Percentiles rank a stretch among this genome's conserved stretches.
Conservation (phyloP, 2,113 vertebrate genomes). For the Fregetta grallaria region DNA sequence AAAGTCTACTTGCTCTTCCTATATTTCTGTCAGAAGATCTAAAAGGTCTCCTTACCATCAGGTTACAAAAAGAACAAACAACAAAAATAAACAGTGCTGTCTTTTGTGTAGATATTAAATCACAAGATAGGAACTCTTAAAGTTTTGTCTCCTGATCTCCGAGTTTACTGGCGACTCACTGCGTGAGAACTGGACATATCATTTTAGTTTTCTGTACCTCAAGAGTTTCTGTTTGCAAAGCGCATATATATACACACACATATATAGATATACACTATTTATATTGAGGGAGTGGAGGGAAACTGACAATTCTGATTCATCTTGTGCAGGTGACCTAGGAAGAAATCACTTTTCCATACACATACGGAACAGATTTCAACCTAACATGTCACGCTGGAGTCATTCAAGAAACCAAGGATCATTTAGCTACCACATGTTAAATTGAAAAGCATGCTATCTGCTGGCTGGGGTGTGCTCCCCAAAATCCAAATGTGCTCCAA, state of each 20-base stretch:
- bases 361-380: background rate
- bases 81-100: background rate
- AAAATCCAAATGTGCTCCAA: background rate
- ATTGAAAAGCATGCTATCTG: background rate
- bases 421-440: background rate
- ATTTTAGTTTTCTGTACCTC: background rate
- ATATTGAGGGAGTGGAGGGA: background rate
- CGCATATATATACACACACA: too few relatives aligned
- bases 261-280: too few relatives aligned
- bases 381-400: background rate
- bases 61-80: background rate
- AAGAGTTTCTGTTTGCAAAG: background rate
- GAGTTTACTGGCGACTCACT: background rate
- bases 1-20: background rate
- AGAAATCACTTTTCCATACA: background rate
- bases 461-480: background rate
- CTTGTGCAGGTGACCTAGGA: background rate
- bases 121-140: background rate
- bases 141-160: background rate
- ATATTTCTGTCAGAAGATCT: background rate
- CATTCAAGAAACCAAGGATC: background rate
- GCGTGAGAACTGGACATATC: rapidly evolving
- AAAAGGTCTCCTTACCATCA: background rate
- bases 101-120: background rate
- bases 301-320: background rate